A percentile compares a stretch with the other conserved stretches of the same genome.
Evolutionary conservation across 2,888 invertebrate species (phyloP).

Genomic region (Nezara viridula): DNA sequence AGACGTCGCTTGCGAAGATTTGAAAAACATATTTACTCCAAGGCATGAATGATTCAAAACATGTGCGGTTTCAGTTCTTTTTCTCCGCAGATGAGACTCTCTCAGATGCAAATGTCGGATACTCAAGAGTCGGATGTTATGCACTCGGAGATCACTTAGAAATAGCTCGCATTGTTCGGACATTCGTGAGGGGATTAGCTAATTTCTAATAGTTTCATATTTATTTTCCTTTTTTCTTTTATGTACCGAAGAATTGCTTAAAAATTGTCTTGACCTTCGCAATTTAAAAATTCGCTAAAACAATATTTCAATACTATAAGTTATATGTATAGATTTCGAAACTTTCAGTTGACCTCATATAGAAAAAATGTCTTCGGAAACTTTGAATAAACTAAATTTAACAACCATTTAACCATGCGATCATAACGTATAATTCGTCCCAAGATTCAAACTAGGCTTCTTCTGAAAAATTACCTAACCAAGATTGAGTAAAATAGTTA

Average conservation of each 20-base stretch:
- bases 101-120: background rate
- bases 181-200: background rate
- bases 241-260: background rate
- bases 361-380: background rate
- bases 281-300: background rate
- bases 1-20: background rate
- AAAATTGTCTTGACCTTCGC: background rate
- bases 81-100: background rate
- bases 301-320: background rate
- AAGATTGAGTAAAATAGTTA: background rate
- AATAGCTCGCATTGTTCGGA: background rate
- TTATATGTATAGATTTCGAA: no score
- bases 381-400: background rate
- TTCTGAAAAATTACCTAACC: background rate
- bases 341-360: no score
- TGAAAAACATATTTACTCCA: background rate
- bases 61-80: background rate
- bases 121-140: background rate
- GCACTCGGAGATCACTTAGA: background rate
- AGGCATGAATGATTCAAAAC: conserved; percentile 34
- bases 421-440: no score
- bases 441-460: no score
- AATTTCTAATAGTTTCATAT: background rate
- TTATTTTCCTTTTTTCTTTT: background rate
- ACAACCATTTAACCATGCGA: no score